Evolutionary conservation across 2,888 invertebrate species (phyloP), one percentile per base, ranked within the genome.

Genomic region (Lasioglossum oenotherae): DNA sequence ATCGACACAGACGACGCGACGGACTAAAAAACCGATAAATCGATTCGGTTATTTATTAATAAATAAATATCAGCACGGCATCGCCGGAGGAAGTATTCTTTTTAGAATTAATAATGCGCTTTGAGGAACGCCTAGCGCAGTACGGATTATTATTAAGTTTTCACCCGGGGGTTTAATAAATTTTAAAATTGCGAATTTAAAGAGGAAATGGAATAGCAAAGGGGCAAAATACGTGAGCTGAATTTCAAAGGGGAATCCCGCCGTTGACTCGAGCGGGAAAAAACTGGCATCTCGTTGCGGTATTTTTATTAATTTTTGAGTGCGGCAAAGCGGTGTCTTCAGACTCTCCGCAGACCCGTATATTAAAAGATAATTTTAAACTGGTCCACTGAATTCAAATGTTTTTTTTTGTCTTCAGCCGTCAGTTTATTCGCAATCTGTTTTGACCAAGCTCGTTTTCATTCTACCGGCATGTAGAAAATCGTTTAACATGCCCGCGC

Each of bases 191-290:
- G 71, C 41, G 74, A 57, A 83, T 83, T 78, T 69, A 84, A 83
- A 78, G 69, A 60, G 74, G 74, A 78, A 83, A 84, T 83, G 74
- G 78, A 71, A 80, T 69, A 74, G 77, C 71, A 86, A 85, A 80
- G 81, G 46, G 64, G 74, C 12, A 71, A 85, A 78, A 80, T 41
- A 85, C 49, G 78, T 57, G 67, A 64, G 53, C 38, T 75, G 73
- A 80, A 80, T 76, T 80, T 84, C 80, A 85, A 80, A 73, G 67
- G 19, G 60, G 44, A 72, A 64, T 72, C 78, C 35, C 74, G 49
- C 16, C 77, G 60, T 78, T 78, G 77, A 69, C 67, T 35, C 77
- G 38, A 23, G 31, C 31, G 23, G 41, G 14, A 31, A 74, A 77
- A n/a, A n/a, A 23, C 38, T 31, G n/a, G 38, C 57, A 41, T 38